phyloP scores from a whole-genome alignment of 2,797 vertebrate genomes.

The Euphonia xanthogaster region DNA sequence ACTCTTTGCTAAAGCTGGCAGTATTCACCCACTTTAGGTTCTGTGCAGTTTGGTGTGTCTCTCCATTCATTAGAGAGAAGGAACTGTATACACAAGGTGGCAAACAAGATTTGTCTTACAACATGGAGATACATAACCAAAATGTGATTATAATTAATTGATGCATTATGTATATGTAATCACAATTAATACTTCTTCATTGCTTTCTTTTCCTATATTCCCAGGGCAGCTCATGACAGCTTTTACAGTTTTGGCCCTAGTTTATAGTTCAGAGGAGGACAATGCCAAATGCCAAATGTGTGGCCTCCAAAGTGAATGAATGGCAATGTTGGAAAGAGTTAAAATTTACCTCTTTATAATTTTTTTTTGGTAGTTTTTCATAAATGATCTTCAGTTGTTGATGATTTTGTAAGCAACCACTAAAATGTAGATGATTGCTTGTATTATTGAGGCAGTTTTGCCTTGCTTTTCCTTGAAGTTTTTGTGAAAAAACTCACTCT shows the following conservation, averaged over 20 bases:
- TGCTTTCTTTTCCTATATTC: not conserved
- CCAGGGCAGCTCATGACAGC: not conserved
- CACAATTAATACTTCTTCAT: not conserved
- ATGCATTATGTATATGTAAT: not conserved
- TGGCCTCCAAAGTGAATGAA: not conserved
- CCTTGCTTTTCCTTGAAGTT: not conserved
- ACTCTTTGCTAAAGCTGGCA: not conserved
- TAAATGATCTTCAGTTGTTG: not conserved
- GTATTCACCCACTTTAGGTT: not conserved
- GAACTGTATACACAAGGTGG: not conserved
- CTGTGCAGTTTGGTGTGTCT: not conserved
- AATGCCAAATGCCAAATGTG: not conserved
- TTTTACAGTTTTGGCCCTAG: not conserved
- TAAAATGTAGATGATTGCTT: not conserved
- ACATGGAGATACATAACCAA: not conserved
- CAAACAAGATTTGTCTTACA: not conserved
- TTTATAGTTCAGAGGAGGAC: not conserved
- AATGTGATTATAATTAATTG: not conserved
- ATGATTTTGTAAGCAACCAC: not conserved
- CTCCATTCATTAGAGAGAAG: not conserved
- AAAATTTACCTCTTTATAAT: not conserved
- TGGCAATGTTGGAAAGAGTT: not conserved
- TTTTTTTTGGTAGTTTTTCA: not conserved
- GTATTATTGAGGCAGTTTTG: not conserved
- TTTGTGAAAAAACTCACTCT: not conserved